Evolutionary conservation across 1,140 invertebrate genomes (phyloP), one percentile per base, ranked within the genome.

Genomic region (Pachyrhynchus sulphureomaculatus): DNA sequence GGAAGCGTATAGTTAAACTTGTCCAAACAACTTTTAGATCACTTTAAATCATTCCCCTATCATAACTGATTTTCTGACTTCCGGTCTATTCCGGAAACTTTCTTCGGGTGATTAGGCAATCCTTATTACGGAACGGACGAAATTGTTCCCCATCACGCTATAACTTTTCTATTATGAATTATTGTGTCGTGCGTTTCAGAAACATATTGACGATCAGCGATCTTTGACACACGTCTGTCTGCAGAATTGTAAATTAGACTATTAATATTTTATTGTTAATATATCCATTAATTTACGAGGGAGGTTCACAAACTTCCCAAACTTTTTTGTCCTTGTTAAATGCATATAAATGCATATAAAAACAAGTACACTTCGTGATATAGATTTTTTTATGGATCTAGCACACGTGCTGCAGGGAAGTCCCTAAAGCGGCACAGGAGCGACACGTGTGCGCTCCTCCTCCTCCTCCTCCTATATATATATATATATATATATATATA

Each of bases 41-140:
- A 56, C 41, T 47, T 48, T 47, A 54, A 62, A 61, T 62, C 53
- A 56, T 23, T 45, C 54, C 54, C 59, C 41, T 34, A 57, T 69
- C 68, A 64, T 69, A 69, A 67, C 68, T 63, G 61, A 69, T 64
- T 61, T 57, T 65, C 44, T 32, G 32, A 59, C 57, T 69, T 69
- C 68, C 68, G 65, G 68, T 44, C 26, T 23, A 41, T 63, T 65
- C 57, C 60, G 68, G 65, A 67, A 65, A 54, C 57, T 51, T 53
- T 59, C 68, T 61, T 32, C 60, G 68, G 62, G 53, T 67, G 68
- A 69, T 69, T 69, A 69, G 55, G 68, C 68, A 67, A 66, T 67
- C 49, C 64, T 67, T 60, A 64, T 69, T 67, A 69, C 48, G 41
- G 45, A 39, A 37, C 37, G 52, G 63, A 37, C 58, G 55, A 57